Conservation (phyloP, 2,113 vertebrate genomes). For the Platycercus adscitus region DNA sequence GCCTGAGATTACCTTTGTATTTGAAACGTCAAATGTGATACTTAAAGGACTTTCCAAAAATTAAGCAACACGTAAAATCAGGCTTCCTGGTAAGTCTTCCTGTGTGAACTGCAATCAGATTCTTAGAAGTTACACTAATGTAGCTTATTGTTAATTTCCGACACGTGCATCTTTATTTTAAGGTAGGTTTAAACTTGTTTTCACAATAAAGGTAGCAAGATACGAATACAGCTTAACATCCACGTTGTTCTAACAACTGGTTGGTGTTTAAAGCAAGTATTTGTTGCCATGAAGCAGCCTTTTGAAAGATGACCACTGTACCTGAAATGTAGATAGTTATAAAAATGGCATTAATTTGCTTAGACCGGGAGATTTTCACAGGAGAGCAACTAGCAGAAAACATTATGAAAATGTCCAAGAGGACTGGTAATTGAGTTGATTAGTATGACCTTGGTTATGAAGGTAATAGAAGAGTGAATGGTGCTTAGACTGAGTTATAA, state of each 20-base stretch:
- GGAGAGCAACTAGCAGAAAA: conserved; percentile 98
- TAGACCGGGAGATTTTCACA: conserved; percentile 97
- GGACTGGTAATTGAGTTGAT: conserved; percentile 98
- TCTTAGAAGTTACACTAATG: neutral
- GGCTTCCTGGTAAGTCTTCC: neutral
- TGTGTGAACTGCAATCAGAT: neutral
- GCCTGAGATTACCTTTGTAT: neutral
- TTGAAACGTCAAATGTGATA: neutral
- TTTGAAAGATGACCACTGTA: conserved; percentile 78
- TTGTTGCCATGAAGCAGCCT: neutral
- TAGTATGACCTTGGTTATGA: conserved; percentile 98
- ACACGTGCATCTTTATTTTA: neutral
- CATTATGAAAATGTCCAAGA: conserved; percentile 98
- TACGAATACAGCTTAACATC: neutral
- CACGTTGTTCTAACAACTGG: neutral
- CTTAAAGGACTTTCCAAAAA: conserved; percentile 1
- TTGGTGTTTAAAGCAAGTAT: neutral
- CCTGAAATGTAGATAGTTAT: conserved; percentile 92
- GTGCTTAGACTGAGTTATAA: conserved; percentile 88
- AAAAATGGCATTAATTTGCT: conserved; percentile 98
- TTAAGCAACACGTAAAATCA: neutral
- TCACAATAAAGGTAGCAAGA: neutral
- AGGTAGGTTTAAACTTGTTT: neutral
- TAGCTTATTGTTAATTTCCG: neutral
- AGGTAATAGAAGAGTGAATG: conserved; percentile 86